phyloP scores from a whole-genome alignment of 2,888 invertebrate genomes.

The Chrysotoxum bicinctum region DNA sequence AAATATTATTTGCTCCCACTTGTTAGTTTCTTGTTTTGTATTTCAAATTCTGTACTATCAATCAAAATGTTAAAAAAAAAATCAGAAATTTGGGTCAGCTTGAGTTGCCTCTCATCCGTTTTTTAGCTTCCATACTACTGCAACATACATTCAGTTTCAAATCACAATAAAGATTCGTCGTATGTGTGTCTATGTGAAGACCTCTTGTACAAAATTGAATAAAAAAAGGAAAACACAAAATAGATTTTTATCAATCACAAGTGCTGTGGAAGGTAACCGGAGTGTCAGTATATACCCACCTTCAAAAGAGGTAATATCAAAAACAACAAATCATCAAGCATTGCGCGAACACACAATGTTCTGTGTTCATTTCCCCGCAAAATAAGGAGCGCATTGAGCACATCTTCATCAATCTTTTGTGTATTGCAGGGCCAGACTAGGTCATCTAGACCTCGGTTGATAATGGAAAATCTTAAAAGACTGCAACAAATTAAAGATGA shows the following conservation, averaged over 20 bases:
- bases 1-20: slow-evolving; percentile 3
- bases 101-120: slow-evolving; percentile 21
- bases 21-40: not conserved
- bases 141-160: not conserved
- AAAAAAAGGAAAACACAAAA: slow-evolving; percentile 17
- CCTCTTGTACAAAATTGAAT: slow-evolving; percentile 21
- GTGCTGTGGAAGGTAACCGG: slow-evolving; percentile 13
- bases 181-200: not conserved
- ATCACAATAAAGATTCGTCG: slow-evolving; percentile 36
- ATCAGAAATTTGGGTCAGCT: slow-evolving; percentile 53
- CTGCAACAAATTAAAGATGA: not conserved
- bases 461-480: too few species aligned
- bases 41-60: slow-evolving; percentile 7
- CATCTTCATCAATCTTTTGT: slow-evolving; percentile 15
- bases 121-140: slow-evolving; percentile 10
- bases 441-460: too few species aligned
- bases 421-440: not conserved
- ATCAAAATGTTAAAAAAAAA: slow-evolving; percentile 1
- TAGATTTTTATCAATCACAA: slow-evolving; percentile 57
- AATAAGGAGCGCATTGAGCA: not conserved
- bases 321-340: slow-evolving; percentile 59
- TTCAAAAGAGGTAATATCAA: slow-evolving; percentile 21
- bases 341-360: slow-evolving; percentile 52
- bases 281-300: slow-evolving; percentile 8
- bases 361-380: slow-evolving; percentile 21